Evolutionary conservation across 2,797 vertebrate genomes (phyloP).

Genomic region (Toxotes lorentzi): DNA sequence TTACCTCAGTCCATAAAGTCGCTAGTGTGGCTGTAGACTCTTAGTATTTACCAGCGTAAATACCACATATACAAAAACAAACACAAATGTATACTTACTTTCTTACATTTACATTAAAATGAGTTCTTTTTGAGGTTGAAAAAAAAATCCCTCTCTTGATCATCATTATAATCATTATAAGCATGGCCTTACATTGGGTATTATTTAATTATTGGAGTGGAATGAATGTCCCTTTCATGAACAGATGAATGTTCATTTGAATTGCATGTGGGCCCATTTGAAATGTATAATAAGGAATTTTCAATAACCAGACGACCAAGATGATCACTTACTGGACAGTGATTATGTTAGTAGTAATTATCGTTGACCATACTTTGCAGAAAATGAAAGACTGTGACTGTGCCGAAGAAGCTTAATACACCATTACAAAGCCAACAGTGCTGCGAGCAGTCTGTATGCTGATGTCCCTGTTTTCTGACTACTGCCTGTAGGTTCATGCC

Average conservation of each 20-base stretch:
- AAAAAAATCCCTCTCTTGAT: background rate
- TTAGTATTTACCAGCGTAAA: background rate
- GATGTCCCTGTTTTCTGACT: constrained; percentile 36
- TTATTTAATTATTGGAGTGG: constrained; percentile 42
- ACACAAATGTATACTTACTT: background rate
- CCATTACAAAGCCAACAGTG: constrained; percentile 20
- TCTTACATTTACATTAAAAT: background rate
- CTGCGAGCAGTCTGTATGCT: background rate
- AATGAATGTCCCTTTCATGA: constrained; percentile 46
- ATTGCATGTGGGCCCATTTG: constrained; percentile 35
- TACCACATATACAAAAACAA: background rate
- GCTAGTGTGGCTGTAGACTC: background rate
- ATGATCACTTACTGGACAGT: constrained; percentile 29
- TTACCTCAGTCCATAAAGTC: no score
- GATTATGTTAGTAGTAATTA: constrained; percentile 57
- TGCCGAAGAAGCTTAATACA: constrained; percentile 20
- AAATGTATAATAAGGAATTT: constrained; percentile 49
- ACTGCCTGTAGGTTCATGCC: constrained; percentile 31
- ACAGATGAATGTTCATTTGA: constrained; percentile 57
- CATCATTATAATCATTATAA: constrained; percentile 8
- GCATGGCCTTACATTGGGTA: constrained; percentile 18
- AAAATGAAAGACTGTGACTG: constrained; percentile 25
- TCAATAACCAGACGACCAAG: constrained; percentile 49
- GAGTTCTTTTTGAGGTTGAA: background rate
- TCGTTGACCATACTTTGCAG: constrained; percentile 44